These are phyloP conservation scores for Nixonia krombeini DNA, from an alignment of 1,140 invertebrate species.

Conservation along the genomic window DNA sequence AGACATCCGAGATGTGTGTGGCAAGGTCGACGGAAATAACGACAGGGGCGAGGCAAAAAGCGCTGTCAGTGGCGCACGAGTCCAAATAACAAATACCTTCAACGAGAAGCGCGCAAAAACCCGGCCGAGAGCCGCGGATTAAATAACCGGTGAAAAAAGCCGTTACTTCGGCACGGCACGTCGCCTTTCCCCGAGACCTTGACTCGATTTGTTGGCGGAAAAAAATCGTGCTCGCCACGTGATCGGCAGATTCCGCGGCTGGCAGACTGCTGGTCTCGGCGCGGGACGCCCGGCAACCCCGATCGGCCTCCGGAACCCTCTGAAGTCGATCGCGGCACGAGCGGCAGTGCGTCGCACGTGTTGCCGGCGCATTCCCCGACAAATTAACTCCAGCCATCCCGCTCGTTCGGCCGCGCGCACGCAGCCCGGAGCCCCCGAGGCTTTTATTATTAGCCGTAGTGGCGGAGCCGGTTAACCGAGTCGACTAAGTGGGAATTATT, in stretches of 20 bases:
- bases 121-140: too few species aligned
- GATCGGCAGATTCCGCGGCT: constrained; percentile 38
- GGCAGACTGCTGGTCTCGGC: constrained; percentile 57
- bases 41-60: too few species aligned
- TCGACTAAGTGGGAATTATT: constrained; percentile 72
- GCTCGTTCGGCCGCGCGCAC: constrained; percentile 13
- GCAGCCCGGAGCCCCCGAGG: constrained; percentile 38
- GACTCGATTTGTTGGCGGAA: too few species aligned
- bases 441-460: constrained; percentile 70
- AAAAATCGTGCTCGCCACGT: too few species aligned
- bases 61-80: too few species aligned
- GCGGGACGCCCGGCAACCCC: constrained; percentile 9
- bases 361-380: constrained; percentile 69
- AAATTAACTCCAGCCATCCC: constrained; percentile 69
- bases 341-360: constrained; percentile 56
- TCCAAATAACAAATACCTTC: not conserved
- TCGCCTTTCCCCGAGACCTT: too few species aligned
- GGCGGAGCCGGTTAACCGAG: constrained; percentile 67
- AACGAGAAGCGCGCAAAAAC: not conserved
- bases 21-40: not conserved
- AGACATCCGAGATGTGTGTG: not conserved
- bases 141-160: too few species aligned
- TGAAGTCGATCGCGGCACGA: constrained; percentile 19
- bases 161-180: too few species aligned
- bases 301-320: not conserved